Evolutionary conservation across 2,797 vertebrate genomes (phyloP).

Genomic region (Melanotaenia trifasciata): DNA sequence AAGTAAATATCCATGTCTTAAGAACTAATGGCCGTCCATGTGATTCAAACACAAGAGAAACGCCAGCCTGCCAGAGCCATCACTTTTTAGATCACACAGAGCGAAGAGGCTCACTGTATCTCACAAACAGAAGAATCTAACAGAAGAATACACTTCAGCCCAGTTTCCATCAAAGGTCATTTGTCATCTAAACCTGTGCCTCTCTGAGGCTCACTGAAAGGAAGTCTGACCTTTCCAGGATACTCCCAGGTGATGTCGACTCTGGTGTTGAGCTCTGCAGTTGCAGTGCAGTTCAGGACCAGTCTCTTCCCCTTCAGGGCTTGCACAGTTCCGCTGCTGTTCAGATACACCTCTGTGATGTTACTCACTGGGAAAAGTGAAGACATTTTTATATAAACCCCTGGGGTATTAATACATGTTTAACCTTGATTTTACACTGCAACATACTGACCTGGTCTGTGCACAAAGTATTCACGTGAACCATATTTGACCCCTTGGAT

Average conservation of each 20-base stretch:
- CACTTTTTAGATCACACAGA: not conserved
- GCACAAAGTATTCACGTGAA: constrained; percentile 84
- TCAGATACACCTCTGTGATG: constrained; percentile 89
- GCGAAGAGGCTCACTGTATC: not conserved
- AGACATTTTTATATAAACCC: not conserved
- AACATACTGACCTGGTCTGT: constrained; percentile 86
- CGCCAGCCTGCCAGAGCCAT: not conserved
- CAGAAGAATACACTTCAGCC: not conserved
- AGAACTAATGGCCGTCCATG: not conserved
- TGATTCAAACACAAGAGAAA: not conserved
- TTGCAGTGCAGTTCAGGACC: constrained; percentile 91
- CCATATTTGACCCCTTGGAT: constrained; percentile 74
- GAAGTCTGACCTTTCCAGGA: constrained; percentile 88
- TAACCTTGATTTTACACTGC: not conserved
- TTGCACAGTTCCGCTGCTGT: constrained; percentile 82
- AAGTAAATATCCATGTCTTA: not conserved
- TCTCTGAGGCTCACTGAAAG: constrained; percentile 13
- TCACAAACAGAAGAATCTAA: not conserved
- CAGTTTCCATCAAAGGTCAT: constrained; percentile 12
- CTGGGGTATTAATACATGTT: not conserved
- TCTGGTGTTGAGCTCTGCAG: constrained; percentile 89
- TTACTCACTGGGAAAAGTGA: constrained; percentile 82
- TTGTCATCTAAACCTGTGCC: constrained; percentile 18
- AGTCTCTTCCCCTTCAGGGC: constrained; percentile 85
- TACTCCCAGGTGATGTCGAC: constrained; percentile 93